Evolutionary conservation across 2,888 invertebrate species (phyloP), one percentile per base, ranked within the genome.

Genomic region (Pyralis farinalis): DNA sequence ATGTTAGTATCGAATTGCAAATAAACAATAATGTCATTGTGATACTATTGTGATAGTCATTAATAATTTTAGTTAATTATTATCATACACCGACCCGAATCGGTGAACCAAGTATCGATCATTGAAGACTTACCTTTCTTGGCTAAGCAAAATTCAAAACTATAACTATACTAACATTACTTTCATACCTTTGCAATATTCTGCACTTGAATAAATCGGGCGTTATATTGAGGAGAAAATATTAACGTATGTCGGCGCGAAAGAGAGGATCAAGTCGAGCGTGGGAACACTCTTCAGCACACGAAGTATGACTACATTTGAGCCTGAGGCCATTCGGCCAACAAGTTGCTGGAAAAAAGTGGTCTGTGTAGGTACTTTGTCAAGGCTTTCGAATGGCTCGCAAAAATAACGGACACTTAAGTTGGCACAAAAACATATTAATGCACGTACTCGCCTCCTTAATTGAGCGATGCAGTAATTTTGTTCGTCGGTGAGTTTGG

Each of bases 211-310:
- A n/a, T 28, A 28, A 27, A 37, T 16, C 34, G 39, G 16, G 16
- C 16, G 16, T 16, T n/a, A 52, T 47, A 46, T 45, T 43, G 38
- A 44, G 44, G 27, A 47, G 45, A 49, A 34, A 52, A 8, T 51
- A 54, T 46, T 56, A 44, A 44, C 44, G 54, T 55, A 51, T 39
- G 56, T 34, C 42, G 20, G 44, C 42, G 33, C 47, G 55, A 64
- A 49, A 54, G 67, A 47, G 63, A 71, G 61, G 47, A 53, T 52
- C 51, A 52, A 62, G 45, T 56, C 52, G 62, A 69, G 67, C 80
- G 81, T 80, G 81, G 78, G 81, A 81, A 81, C 65, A 51, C 51
- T 52, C 53, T 51, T 56, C 55, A 53, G 55, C 52, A 53, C 49
- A 54, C 51, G 48, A 50, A 55, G 61, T 60, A 58, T 63, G 58